Evolutionary conservation across 2,888 invertebrate genomes (phyloP).

Genomic region (Epistrophe eligans): DNA sequence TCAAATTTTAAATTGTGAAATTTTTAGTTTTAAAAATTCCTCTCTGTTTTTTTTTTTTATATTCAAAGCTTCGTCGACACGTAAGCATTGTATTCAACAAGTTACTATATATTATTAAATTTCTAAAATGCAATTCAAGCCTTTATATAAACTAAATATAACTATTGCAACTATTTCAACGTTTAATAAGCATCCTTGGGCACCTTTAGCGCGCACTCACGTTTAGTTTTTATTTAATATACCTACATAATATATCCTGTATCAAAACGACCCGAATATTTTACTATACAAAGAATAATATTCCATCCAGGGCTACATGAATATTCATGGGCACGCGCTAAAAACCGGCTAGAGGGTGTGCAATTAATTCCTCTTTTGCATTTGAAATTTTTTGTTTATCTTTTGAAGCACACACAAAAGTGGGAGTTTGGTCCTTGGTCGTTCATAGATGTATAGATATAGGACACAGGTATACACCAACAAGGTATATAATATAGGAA

Average conservation of each 20-base stretch:
- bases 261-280: constrained; percentile 64
- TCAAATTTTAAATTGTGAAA: too few relatives aligned
- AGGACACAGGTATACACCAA: constrained; percentile 1
- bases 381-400: constrained; percentile 76
- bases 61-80: too few relatives aligned
- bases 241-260: not conserved
- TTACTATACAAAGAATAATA: constrained; percentile 73
- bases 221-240: not conserved
- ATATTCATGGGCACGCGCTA: constrained; percentile 82
- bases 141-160: not conserved
- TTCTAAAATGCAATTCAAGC: constrained; percentile 6
- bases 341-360: constrained; percentile 71
- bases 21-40: too few relatives aligned
- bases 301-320: constrained; percentile 78
- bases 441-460: constrained; percentile 12
- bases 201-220: constrained; percentile 12
- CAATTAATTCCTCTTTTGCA: constrained; percentile 77
- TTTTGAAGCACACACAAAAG: constrained; percentile 61
- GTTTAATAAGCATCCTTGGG: constrained; percentile 8
- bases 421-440: constrained; percentile 33
- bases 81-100: constrained; percentile 20
- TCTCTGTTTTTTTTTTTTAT: too few relatives aligned
- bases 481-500: not conserved
- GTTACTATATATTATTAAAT: not conserved
- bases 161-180: constrained; percentile 17